Conservation (phyloP, 2,113 vertebrate genomes). For the Pteropus alecto region DNA sequence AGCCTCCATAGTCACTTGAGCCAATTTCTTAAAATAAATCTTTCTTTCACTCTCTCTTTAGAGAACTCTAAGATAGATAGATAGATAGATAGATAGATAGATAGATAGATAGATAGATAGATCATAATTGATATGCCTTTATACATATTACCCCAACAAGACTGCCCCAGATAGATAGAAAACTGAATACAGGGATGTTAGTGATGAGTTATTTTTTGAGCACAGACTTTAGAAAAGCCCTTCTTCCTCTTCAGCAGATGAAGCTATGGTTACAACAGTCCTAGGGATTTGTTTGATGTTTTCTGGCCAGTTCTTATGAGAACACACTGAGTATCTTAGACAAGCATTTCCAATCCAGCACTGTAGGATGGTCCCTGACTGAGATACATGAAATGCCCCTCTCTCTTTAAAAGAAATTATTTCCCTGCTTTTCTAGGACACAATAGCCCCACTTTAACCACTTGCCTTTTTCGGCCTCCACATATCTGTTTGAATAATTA, state of each 20-base stretch:
- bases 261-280: not conserved
- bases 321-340: not conserved
- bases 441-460: not conserved
- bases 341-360: not conserved
- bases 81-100: not conserved
- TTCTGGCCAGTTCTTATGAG: not conserved
- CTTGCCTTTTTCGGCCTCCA: not conserved
- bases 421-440: not conserved
- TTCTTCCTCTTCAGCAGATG: not conserved
- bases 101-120: not conserved
- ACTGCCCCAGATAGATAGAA: not conserved
- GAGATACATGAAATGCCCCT: not conserved
- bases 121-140: not conserved
- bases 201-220: not conserved
- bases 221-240: not conserved
- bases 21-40: not conserved
- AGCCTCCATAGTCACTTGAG: not conserved
- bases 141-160: not conserved
- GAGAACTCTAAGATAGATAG: not conserved
- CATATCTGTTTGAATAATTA: conserved; percentile 37
- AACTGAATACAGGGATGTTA: not conserved
- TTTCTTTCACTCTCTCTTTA: not conserved
- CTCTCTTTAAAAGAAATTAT: not conserved
- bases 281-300: not conserved
- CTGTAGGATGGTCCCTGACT: not conserved